Evolutionary conservation across 2,113 vertebrate genomes (phyloP), one percentile per base, ranked within the genome.

Genomic region (Melospiza georgiana): DNA sequence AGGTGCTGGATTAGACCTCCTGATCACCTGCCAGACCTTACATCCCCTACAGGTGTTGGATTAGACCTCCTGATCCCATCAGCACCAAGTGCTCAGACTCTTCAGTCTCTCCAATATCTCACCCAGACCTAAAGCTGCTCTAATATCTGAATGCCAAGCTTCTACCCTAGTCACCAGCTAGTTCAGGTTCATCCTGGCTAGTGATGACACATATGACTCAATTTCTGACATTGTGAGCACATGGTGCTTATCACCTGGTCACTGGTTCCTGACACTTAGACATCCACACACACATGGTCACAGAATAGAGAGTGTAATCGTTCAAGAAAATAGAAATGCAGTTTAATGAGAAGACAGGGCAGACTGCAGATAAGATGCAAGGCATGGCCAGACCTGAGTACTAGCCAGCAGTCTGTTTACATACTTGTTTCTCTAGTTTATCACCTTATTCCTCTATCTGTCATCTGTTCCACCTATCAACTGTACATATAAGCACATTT

Each of bases 261-360:
- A 24, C 6, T 13, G n/a, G 12, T 16, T 74, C 4, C 37, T 55
- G 19, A 5, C 30, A 41, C 35, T 71, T n/a, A 41, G 15, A 49
- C 19, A 12, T 65, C 2, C 8, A 59, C 10, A 63, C 12, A 73
- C 10, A 57, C 12, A 21, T 2, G 15, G 3, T 35, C 33, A 46
- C 18, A 57, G 21, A 44, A 65, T 3, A 77, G 11, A 76, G 5
- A 25, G 15, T 33, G 17, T 0, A 0, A 2, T 61, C 8, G 7
- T 57, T 44, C 25, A 75, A 20, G 37, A 76, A 49, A 66, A 71
- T 49, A 74, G n/a, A 71, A 79, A 75, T 51, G 7, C 15, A 35
- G 3, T 63, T 79, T 69, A 31, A 28, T 12, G 11, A 43, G 51
- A 71, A 80, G 33, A 33, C 7, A 55, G 35, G 21, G 33, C 5